Percentiles rank a stretch among this genome's conserved stretches.
Evolutionary conservation across 2,113 vertebrate genomes (phyloP).

Genomic region (Solea solea): DNA sequence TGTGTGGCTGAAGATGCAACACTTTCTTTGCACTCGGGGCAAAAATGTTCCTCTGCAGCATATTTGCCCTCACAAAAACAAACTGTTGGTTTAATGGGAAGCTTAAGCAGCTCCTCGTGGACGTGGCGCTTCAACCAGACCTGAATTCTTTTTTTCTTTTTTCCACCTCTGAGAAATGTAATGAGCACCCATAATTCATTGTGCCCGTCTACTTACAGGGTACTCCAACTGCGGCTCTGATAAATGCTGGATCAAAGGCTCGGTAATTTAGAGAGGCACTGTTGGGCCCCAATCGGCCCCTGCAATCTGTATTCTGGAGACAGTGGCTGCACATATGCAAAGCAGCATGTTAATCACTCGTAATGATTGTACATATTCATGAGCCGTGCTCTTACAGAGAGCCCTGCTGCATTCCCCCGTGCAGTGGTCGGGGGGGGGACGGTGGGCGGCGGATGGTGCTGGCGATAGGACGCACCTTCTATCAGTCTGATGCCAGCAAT

Average conservation of each 20-base stretch:
- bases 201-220: conserved; percentile 51
- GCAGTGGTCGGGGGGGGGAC: conserved; percentile 27
- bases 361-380: conserved; percentile 83
- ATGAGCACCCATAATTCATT: conserved; percentile 74
- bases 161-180: conserved; percentile 53
- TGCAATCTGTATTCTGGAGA: conserved; percentile 74
- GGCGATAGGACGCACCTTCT: conserved; percentile 56
- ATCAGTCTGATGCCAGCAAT: conserved; percentile 51
- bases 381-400: conserved; percentile 64
- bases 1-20: conserved; percentile 2
- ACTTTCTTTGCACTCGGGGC: background rate
- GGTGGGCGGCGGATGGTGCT: conserved; percentile 60
- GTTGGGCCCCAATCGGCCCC: conserved; percentile 62
- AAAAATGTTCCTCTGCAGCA: conserved; percentile 26
- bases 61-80: conserved; percentile 17
- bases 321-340: conserved; percentile 74
- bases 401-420: conserved; percentile 66
- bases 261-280: conserved; percentile 69
- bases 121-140: conserved; percentile 27
- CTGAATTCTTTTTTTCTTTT: conserved; percentile 16
- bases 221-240: conserved; percentile 58
- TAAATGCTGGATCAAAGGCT: conserved; percentile 76
- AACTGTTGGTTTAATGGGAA: conserved; percentile 12
- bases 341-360: conserved; percentile 80
- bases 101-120: conserved; percentile 23